Evolutionary conservation across 2,888 invertebrate species (phyloP).

Genomic region (Drosophila helvetica): DNA sequence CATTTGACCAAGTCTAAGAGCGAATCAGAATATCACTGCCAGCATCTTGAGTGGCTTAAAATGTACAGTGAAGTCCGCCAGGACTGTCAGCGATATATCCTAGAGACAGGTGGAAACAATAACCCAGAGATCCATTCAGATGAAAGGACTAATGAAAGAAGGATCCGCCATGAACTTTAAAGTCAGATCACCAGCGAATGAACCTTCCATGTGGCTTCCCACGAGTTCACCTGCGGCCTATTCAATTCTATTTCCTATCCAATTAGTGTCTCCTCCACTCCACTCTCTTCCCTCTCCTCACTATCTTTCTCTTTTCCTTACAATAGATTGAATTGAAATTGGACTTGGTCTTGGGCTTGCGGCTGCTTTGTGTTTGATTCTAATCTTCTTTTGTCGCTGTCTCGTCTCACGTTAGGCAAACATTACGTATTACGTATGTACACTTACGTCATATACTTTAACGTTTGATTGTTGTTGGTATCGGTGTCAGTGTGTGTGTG

Average conservation of each 20-base stretch:
- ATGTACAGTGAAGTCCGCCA: too few species aligned
- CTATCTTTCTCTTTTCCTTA: neutral
- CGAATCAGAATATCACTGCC: too few species aligned
- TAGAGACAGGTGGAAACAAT: too few species aligned
- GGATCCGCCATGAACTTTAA: too few species aligned
- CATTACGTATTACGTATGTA: constrained; percentile 61
- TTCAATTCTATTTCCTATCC: neutral
- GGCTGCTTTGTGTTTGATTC: constrained; percentile 39
- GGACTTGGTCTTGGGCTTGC: constrained; percentile 23
- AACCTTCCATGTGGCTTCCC: neutral
- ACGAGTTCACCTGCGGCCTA: neutral
- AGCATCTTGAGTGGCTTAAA: too few species aligned
- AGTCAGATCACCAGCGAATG: too few species aligned
- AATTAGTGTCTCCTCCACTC: neutral
- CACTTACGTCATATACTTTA: constrained; percentile 59
- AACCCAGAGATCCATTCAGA: too few species aligned
- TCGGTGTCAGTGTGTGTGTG: constrained; percentile 11
- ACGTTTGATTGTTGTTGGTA: constrained; percentile 43
- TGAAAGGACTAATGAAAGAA: too few species aligned
- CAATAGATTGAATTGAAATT: constrained; percentile 42
- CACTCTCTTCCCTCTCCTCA: neutral
- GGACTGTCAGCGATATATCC: too few species aligned
- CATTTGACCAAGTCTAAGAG: too few species aligned
- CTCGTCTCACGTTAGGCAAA: constrained; percentile 64
- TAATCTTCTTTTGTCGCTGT: constrained; percentile 36